Evolutionary conservation across 2,888 invertebrate genomes (phyloP).

Genomic region (Dendrolimus pini): DNA sequence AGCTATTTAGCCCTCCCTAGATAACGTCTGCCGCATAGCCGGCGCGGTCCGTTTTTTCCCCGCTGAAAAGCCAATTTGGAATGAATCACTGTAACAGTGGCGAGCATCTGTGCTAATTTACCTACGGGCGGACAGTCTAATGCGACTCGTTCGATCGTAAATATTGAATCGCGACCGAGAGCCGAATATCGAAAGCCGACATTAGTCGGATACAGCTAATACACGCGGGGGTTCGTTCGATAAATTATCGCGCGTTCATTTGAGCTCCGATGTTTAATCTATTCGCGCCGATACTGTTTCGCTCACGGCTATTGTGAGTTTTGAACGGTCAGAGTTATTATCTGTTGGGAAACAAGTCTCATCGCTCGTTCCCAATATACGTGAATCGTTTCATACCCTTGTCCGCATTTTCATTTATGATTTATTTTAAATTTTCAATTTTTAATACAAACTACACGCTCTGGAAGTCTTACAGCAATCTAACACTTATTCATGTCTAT

Average conservation of each 20-base stretch:
- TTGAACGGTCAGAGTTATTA: constrained; percentile 19
- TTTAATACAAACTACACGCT: too few relatives aligned
- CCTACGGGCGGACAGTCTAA: constrained; percentile 76
- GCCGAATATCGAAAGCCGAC: constrained; percentile 75
- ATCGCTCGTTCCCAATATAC: not conserved
- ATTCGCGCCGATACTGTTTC: constrained; percentile 53
- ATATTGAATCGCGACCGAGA: constrained; percentile 71
- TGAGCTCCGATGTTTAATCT: constrained; percentile 75
- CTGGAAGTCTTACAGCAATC: too few relatives aligned
- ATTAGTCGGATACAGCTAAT: constrained; percentile 76
- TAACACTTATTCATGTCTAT: constrained; percentile 19
- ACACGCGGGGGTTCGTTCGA: constrained; percentile 70
- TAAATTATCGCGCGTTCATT: constrained; percentile 75
- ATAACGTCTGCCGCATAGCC: constrained; percentile 56
- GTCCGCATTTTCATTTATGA: too few relatives aligned
- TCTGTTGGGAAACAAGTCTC: constrained; percentile 2
- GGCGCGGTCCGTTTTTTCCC: constrained; percentile 52
- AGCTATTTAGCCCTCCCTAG: constrained; percentile 63
- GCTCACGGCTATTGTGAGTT: constrained; percentile 48
- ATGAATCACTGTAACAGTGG: constrained; percentile 75
- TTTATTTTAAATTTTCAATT: too few relatives aligned
- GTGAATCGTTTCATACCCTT: not conserved
- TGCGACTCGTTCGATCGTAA: constrained; percentile 71
- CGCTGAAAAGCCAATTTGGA: constrained; percentile 75
- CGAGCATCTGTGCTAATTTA: constrained; percentile 77